Percentiles rank a stretch among this genome's conserved stretches.
phyloP scores from a whole-genome alignment of 2,888 invertebrate species.

The Pollenia griseotomentosa region DNA sequence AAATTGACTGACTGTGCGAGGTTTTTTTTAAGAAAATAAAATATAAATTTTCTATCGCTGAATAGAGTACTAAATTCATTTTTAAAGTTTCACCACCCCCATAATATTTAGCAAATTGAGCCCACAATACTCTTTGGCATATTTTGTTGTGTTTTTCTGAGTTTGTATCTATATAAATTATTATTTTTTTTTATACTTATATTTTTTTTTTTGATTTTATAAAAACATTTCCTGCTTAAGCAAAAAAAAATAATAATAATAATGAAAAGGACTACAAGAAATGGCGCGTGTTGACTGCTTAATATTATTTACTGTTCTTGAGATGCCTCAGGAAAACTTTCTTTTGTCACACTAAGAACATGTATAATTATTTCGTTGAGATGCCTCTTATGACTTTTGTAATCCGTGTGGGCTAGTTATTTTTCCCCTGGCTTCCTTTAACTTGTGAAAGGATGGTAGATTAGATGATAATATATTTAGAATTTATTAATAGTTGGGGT shows the following conservation, averaged over 20 bases:
- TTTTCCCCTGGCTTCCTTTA: not conserved
- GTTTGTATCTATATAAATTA: slow-evolving; percentile 3
- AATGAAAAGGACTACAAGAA: not conserved
- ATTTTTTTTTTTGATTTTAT: not conserved
- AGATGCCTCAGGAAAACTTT: slow-evolving; percentile 28
- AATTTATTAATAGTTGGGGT: not conserved
- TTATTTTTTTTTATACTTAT: not conserved
- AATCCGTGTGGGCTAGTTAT: not conserved
- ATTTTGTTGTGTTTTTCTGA: not conserved
- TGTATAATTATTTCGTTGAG: slow-evolving; percentile 47
- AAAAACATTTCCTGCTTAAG: not conserved
- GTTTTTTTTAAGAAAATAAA: too few relatives aligned
- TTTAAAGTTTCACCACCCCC: too few relatives aligned
- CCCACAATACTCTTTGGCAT: not conserved
- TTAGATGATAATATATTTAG: not conserved
- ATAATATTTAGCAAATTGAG: not conserved
- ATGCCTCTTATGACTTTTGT: slow-evolving; percentile 10
- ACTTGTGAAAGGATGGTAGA: not conserved
- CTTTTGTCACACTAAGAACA: not conserved
- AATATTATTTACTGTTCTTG: slow-evolving; percentile 34
- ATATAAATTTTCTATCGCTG: too few relatives aligned
- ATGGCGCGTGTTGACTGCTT: slow-evolving; percentile 28
- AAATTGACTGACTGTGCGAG: too few relatives aligned
- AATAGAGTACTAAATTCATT: too few relatives aligned
- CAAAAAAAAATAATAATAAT: too few relatives aligned